Percentiles rank a stretch among this genome's conserved stretches.
phyloP scores from a whole-genome alignment of 2,113 vertebrate species.

The Petromus typicus region DNA sequence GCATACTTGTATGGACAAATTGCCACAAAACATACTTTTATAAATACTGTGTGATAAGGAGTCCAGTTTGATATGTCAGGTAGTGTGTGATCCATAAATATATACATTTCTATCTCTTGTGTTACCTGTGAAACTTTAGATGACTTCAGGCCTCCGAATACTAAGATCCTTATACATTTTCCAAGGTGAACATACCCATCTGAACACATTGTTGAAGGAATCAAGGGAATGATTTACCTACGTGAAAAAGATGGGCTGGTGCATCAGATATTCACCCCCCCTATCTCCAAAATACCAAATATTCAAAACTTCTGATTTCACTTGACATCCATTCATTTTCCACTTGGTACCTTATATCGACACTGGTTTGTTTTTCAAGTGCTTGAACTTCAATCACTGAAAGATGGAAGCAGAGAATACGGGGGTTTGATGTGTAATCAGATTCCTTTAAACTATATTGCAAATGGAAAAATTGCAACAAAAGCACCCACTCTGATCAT shows the following conservation, averaged over 20 bases:
- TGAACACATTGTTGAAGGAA: background rate
- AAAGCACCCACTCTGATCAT: conserved; percentile 54
- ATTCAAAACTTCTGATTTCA: conserved; percentile 32
- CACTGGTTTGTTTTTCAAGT: conserved; percentile 41
- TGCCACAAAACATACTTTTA: background rate
- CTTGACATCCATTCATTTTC: background rate
- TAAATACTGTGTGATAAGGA: background rate
- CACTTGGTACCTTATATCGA: conserved; percentile 9
- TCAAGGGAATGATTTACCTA: background rate
- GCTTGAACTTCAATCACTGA: conserved; percentile 33
- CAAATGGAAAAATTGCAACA: conserved; percentile 41
- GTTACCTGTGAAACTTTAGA: background rate
- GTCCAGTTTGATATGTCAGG: background rate
- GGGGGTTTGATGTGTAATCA: conserved; percentile 37
- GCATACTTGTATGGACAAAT: background rate
- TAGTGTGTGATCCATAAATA: background rate
- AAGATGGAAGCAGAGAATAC: background rate
- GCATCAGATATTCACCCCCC: background rate
- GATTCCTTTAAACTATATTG: conserved; percentile 60
- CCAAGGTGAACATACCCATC: background rate
- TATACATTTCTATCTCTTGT: background rate
- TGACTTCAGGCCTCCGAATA: background rate
- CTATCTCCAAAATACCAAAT: background rate
- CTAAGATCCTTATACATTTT: background rate
- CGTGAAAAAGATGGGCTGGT: background rate